Conservation (phyloP, 2,888 invertebrate genomes). For the Isotomurus palustris region DNA sequence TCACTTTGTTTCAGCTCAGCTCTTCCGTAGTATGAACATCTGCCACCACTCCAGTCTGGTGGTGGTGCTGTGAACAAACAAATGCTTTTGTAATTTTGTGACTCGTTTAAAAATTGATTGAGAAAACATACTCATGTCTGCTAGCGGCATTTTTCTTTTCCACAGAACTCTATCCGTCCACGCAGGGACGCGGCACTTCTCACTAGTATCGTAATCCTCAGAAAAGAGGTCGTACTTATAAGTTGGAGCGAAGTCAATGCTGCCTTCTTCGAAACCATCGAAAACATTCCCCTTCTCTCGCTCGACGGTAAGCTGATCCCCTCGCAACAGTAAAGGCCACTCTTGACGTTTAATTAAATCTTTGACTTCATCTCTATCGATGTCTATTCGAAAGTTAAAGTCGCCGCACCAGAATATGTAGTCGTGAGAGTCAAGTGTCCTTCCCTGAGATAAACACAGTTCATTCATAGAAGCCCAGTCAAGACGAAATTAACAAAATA, state of each 20-base stretch:
- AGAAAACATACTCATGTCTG: slow-evolving; percentile 59
- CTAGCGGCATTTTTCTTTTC: slow-evolving; percentile 71
- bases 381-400: slow-evolving; percentile 95
- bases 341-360: slow-evolving; percentile 72
- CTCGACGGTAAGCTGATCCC: slow-evolving; percentile 73
- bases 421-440: slow-evolving; percentile 89
- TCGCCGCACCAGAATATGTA: slow-evolving; percentile 99
- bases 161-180: slow-evolving; percentile 98
- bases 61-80: slow-evolving; percentile 41
- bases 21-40: slow-evolving; percentile 80
- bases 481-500: background rate
- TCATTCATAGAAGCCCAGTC: background rate
- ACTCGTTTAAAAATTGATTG: slow-evolving; percentile 3
- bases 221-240: slow-evolving; percentile 99
- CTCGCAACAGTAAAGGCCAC: slow-evolving; percentile 67
- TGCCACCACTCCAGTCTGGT: slow-evolving; percentile 69
- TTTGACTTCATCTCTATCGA: slow-evolving; percentile 90
- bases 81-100: slow-evolving; percentile 4
- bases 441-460: slow-evolving; percentile 56
- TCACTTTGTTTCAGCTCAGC: slow-evolving; percentile 96
- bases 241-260: slow-evolving; percentile 87
- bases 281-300: slow-evolving; percentile 68
- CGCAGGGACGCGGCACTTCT: slow-evolving; percentile 93
- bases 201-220: slow-evolving; percentile 98
- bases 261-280: slow-evolving; percentile 87